Conservation (phyloP, 2,113 vertebrate genomes). For the Phalacrocorax pelagicus region DNA sequence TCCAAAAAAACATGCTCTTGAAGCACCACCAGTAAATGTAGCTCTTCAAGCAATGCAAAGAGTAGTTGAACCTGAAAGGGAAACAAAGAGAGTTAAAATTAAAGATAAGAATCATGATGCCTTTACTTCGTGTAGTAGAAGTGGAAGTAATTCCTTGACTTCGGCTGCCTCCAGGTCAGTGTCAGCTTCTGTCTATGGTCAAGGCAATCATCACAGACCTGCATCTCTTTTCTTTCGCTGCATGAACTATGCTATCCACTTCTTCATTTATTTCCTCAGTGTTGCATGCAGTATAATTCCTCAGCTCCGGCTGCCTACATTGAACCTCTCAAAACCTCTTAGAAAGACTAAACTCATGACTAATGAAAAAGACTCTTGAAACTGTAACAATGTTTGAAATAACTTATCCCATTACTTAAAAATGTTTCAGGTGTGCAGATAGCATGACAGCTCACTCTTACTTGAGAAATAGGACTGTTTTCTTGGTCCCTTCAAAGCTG, state of each 20-base stretch:
- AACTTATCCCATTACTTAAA: not conserved
- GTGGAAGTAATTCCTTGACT: constrained; percentile 7
- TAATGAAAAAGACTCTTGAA: constrained; percentile 47
- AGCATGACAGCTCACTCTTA: not conserved
- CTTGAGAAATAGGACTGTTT: not conserved
- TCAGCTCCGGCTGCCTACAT: constrained; percentile 59
- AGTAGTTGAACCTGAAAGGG: not conserved
- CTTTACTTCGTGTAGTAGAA: constrained; percentile 21
- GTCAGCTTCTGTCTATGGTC: constrained; percentile 57
- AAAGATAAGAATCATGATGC: constrained; percentile 28
- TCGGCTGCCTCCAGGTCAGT: constrained; percentile 81
- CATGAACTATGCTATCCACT: constrained; percentile 72
- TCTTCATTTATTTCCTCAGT: constrained; percentile 74
- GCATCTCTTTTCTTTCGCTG: constrained; percentile 72
- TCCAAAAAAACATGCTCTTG: not conserved
- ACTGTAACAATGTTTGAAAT: not conserved
- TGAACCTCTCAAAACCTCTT: constrained; percentile 67
- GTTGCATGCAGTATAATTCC: constrained; percentile 71
- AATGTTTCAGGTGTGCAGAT: not conserved
- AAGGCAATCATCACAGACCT: constrained; percentile 55
- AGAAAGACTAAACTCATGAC: constrained; percentile 63
- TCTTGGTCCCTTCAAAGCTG: not conserved
- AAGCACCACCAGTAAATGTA: not conserved
- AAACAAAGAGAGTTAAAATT: constrained; percentile 79
- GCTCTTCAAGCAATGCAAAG: not conserved